phyloP scores from a whole-genome alignment of 2,888 invertebrate species.

The Napeogenes sylphis region DNA sequence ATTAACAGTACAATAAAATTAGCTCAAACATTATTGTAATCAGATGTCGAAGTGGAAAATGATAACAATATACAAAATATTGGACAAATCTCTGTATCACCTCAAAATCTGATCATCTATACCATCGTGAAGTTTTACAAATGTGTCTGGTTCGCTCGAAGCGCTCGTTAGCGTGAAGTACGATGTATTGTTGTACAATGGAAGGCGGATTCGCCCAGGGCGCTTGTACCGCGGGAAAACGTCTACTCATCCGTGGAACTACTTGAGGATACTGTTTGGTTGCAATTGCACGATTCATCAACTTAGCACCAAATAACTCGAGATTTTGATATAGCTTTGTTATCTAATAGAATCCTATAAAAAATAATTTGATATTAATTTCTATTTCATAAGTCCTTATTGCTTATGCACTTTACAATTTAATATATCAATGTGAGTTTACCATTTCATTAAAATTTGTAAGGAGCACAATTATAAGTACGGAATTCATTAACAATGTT shows the following conservation, averaged over 20 bases:
- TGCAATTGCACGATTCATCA: background rate
- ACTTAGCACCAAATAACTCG: background rate
- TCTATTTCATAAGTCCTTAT: no score
- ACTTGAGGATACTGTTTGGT: conserved; percentile 9
- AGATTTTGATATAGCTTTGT: no score
- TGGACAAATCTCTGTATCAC: conserved; percentile 6
- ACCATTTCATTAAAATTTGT: no score
- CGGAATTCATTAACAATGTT: no score
- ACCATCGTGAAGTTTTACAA: conserved; percentile 53
- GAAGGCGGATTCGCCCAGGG: conserved; percentile 63
- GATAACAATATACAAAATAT: conserved; percentile 1
- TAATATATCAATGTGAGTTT: no score
- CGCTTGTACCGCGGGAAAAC: conserved; percentile 54
- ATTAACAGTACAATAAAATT: no score
- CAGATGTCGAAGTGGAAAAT: background rate
- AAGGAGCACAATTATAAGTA: no score
- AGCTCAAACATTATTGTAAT: background rate
- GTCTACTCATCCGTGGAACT: conserved; percentile 25
- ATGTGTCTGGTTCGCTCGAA: conserved; percentile 71
- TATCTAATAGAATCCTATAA: no score
- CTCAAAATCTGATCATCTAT: conserved; percentile 5
- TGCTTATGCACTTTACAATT: no score
- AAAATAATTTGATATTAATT: no score
- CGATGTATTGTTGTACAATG: conserved; percentile 74
- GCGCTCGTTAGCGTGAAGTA: conserved; percentile 76